Conservation (phyloP, 2,888 invertebrate genomes). For the Drosophila eohydei region DNA sequence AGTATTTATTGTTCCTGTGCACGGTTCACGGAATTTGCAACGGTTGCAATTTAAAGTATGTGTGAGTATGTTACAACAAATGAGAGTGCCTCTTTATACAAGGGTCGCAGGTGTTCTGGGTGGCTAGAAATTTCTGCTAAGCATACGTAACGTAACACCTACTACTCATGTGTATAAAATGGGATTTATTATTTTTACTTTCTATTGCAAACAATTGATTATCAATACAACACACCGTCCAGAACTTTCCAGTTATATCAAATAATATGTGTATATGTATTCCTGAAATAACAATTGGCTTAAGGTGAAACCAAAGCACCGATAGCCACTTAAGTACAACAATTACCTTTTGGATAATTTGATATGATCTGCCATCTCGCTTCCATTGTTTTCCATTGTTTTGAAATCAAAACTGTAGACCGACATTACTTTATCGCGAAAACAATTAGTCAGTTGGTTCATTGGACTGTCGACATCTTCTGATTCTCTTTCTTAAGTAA, state of each 20-base stretch:
- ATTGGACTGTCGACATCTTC: constrained; percentile 6
- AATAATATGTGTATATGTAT: not conserved
- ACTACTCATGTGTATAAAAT: not conserved
- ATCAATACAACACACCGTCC: not conserved
- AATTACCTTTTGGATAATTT: constrained; percentile 6
- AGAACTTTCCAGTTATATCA: not conserved
- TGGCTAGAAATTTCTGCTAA: constrained; percentile 1
- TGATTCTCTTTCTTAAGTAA: not conserved
- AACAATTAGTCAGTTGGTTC: constrained; percentile 42
- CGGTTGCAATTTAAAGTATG: constrained; percentile 63
- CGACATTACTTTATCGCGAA: constrained; percentile 9
- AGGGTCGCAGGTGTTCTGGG: no score
- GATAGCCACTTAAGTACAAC: constrained; percentile 3
- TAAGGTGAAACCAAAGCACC: not conserved
- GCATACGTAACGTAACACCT: constrained; percentile 5
- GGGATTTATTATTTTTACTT: constrained; percentile 4
- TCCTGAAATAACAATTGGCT: constrained; percentile 8
- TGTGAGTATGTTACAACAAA: constrained; percentile 51
- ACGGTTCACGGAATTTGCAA: constrained; percentile 72
- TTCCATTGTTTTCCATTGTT: not conserved
- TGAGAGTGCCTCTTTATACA: constrained; percentile 19
- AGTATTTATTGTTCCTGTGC: constrained; percentile 74
- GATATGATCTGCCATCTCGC: constrained; percentile 8
- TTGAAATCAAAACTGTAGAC: constrained; percentile 15
- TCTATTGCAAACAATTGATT: constrained; percentile 1